Base-by-base conservation (phyloP, 2,888 invertebrate species). In the Galerucella pusilla region DNA sequence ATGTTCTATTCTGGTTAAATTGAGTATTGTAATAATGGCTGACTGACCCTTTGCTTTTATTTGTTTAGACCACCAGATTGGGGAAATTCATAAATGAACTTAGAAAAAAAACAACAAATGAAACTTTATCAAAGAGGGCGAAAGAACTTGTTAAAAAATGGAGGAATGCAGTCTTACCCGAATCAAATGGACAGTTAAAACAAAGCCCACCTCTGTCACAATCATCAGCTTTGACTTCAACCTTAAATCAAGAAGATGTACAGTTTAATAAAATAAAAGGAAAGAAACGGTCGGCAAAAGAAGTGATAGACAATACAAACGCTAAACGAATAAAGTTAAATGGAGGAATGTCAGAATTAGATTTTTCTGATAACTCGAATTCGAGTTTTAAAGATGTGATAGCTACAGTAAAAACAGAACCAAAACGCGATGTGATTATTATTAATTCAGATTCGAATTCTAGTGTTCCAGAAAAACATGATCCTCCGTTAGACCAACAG, bases 41-140 rank as follows among this genome's bases (percentile, higher is more conserved):
- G 61, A 60, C 25, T 66, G 12, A 63, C 11, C 16, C 14, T 35
- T 3, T 42, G 9, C 16, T 57, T 65, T 70, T 71, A 64, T 71
- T 68, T 77, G 64, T 75, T 67, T 77, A 96, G 96, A 93, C 94
- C 92, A 98, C 98, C 91, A 91, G 97, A 92, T 90, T 98, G 87
- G 98, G 97, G 59, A 96, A 94, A 88, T 94, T 95, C 87, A 94
- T 98, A 88, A 98, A 98, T 88, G 96, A 97, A 88, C 90, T 98
- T 69, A 92, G 98, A 73, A 91, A 96, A 76, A 95, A 95, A 88
- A 96, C 96, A 60, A 91, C 90, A 75, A 94, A 97, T 87, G 95
- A 96, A 81, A 91, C 91, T 76, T 90, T 98, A 86, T 96, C 97
- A 71, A 93, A 94, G 84, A 92, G 97, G 80, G 96, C 97, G 74